A percentile compares a stretch with the other conserved stretches of the same genome.
Evolutionary conservation across 2,888 invertebrate genomes (phyloP).

Genomic region (Nemotelus pantherinus): DNA sequence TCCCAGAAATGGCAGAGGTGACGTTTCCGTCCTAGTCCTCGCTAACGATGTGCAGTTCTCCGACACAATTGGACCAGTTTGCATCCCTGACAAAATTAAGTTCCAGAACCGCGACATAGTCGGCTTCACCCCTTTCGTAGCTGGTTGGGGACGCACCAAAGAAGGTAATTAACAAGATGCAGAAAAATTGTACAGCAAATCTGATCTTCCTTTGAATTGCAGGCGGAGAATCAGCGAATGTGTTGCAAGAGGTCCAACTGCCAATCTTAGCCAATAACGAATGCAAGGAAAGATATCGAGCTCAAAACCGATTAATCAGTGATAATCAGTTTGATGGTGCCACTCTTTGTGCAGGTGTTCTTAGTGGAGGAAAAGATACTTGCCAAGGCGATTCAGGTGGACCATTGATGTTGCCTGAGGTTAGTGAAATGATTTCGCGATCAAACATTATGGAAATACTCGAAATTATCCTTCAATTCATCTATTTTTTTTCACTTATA

Average conservation of each 20-base stretch:
- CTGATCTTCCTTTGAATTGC: not conserved
- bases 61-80: conserved; percentile 70
- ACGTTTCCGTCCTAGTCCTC: conserved; percentile 80
- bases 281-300: conserved; percentile 66
- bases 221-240: conserved; percentile 76
- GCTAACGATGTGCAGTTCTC: conserved; percentile 68
- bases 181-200: not conserved
- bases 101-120: conserved; percentile 68
- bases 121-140: conserved; percentile 71
- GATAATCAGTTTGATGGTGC: conserved; percentile 60
- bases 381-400: conserved; percentile 65
- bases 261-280: conserved; percentile 72
- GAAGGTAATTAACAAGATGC: conserved; percentile 45
- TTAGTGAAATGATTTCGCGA: conserved; percentile 43
- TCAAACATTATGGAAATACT: not conserved
- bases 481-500: not conserved
- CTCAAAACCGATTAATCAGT: conserved; percentile 55
- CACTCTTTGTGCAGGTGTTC: conserved; percentile 61
- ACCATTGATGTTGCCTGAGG: conserved; percentile 62
- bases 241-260: conserved; percentile 75
- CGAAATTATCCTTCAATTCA: not conserved
- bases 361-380: conserved; percentile 61
- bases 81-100: conserved; percentile 71
- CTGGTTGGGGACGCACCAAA: conserved; percentile 66
- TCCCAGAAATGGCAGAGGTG: conserved; percentile 70